phyloP scores from a whole-genome alignment of 2,113 vertebrate species.

The Proteles cristata region DNA sequence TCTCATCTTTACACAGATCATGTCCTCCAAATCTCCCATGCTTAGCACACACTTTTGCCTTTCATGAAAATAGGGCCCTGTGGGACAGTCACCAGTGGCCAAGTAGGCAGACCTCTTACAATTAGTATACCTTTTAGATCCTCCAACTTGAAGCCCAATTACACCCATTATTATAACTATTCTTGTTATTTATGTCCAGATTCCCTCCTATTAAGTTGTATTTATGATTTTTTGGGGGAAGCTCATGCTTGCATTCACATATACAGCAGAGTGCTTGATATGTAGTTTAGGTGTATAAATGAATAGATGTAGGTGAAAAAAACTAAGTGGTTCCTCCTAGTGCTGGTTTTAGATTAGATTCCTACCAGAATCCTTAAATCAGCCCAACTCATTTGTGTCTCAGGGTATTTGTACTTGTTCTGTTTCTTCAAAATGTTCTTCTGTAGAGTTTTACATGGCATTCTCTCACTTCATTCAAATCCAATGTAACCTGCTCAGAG shows the following conservation, averaged over 20 bases:
- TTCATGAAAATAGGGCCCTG: background rate
- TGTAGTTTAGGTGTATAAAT: background rate
- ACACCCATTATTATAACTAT: background rate
- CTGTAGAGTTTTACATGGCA: background rate
- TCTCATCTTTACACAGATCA: background rate
- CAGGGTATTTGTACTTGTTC: background rate
- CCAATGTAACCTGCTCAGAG: background rate
- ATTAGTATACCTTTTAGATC: background rate
- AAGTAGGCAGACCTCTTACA: background rate
- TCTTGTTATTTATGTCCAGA: background rate
- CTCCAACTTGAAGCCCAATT: background rate
- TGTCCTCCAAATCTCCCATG: background rate
- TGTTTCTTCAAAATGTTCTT: background rate
- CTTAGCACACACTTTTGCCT: background rate
- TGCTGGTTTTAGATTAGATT: conserved; percentile 17
- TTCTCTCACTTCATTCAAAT: conserved; percentile 6
- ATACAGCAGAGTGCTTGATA: background rate
- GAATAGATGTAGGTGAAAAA: background rate
- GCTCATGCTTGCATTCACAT: background rate
- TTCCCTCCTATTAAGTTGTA: background rate
- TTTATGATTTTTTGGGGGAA: background rate
- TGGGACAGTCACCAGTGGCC: background rate
- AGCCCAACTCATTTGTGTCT: background rate
- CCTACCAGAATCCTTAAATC: background rate
- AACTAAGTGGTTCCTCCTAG: background rate